phyloP scores from a whole-genome alignment of 2,797 vertebrate species.

The Syngnathus acus region DNA sequence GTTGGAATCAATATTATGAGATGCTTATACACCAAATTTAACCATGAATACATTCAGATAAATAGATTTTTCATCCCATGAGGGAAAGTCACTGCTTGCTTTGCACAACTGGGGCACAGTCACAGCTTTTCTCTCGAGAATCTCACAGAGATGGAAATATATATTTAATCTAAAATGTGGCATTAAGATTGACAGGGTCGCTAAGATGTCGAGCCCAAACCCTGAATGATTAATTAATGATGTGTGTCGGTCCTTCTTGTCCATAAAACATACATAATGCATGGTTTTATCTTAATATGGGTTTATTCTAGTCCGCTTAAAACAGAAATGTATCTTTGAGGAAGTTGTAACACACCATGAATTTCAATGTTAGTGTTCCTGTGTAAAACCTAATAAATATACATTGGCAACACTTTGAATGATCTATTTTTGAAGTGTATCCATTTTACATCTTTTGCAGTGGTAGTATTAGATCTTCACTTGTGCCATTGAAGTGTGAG shows the following conservation, averaged over 20 bases:
- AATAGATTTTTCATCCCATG: neutral
- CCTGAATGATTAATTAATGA: neutral
- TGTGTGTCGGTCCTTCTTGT: neutral
- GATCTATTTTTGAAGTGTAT: neutral
- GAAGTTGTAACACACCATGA: neutral
- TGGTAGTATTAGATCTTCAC: neutral
- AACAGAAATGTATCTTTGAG: neutral
- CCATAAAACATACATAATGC: slow-evolving; percentile 1
- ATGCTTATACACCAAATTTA: neutral
- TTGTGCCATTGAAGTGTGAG: slow-evolving; percentile 5
- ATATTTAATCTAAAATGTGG: neutral
- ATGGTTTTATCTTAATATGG: neutral
- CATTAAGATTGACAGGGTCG: neutral
- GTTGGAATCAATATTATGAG: neutral
- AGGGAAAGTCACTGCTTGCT: no score
- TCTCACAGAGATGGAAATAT: neutral
- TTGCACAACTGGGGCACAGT: no score
- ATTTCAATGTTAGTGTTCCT: neutral
- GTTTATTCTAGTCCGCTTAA: neutral
- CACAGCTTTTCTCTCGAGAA: no score
- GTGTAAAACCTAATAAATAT: neutral
- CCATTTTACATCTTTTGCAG: neutral
- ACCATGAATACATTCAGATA: neutral
- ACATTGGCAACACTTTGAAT: neutral
- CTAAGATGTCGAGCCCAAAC: neutral